These are phyloP conservation scores for Pelochelys cantorii DNA, from an alignment of 2,797 vertebrate genomes.

Conservation along the genomic window DNA sequence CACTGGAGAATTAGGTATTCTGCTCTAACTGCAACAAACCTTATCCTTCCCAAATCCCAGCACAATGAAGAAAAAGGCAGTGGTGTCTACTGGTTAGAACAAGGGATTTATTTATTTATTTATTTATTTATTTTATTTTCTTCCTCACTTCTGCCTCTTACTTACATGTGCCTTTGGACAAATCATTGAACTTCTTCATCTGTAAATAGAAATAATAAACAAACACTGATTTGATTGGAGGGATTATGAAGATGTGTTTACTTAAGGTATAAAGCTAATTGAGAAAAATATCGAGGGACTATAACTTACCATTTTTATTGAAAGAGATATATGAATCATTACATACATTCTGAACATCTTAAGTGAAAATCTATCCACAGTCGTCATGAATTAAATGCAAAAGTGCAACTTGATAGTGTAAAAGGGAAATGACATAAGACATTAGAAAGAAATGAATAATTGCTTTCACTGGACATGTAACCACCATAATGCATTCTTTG, in stretches of 20 bases:
- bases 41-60: neutral
- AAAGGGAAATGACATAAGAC: neutral
- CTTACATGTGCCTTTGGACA: neutral
- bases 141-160: neutral
- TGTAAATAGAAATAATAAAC: neutral
- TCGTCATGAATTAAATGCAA: neutral
- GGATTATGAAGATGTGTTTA: neutral
- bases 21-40: neutral
- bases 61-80: neutral
- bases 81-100: neutral
- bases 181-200: neutral
- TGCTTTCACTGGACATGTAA: conserved; percentile 17
- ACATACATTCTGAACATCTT: neutral
- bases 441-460: conserved; percentile 18
- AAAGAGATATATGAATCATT: neutral
- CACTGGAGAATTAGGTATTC: neutral
- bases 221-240: neutral
- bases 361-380: neutral
- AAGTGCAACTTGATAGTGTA: conserved; percentile 1
- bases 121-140: neutral
- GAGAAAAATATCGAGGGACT: neutral
- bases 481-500: conserved; percentile 28
- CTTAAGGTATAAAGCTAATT: neutral
- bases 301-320: neutral
- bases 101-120: rapidly evolving